These are phyloP conservation scores for Carcharodon carcharias DNA, from an alignment of 2,797 vertebrate genomes.

Conservation along the genomic window DNA sequence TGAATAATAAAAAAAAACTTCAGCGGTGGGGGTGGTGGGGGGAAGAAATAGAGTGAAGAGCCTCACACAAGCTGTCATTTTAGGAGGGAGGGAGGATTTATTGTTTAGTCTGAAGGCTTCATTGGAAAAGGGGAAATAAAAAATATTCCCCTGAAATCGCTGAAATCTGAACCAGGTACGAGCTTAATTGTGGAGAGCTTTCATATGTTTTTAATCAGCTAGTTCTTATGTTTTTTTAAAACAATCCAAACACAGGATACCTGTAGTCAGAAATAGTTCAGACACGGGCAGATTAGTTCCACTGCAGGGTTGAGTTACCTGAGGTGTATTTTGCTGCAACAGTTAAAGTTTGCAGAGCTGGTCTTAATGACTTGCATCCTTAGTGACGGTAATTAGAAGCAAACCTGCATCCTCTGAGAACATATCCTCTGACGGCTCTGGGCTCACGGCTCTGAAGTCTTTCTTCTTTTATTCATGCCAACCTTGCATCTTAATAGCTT, in stretches of 20 bases:
- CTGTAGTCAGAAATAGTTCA: neutral
- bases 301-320: neutral
- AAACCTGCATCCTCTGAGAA: neutral
- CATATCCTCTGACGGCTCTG: neutral
- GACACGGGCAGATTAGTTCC: conserved; percentile 5
- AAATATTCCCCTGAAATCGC: neutral
- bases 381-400: neutral
- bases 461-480: neutral
- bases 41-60: too few species aligned
- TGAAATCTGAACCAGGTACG: neutral
- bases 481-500: neutral
- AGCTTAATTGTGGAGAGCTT: neutral
- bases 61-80: neutral
- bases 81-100: neutral
- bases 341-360: neutral
- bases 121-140: neutral
- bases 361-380: conserved; percentile 14
- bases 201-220: neutral
- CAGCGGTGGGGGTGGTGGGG: too few species aligned
- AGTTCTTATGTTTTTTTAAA: neutral
- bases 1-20: too few species aligned
- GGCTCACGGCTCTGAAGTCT: neutral
- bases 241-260: conserved; percentile 4
- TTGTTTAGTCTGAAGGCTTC: neutral
- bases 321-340: neutral